Base-by-base conservation (phyloP, 2,888 invertebrate genomes). In the Drosophila pseudotalamancana region DNA sequence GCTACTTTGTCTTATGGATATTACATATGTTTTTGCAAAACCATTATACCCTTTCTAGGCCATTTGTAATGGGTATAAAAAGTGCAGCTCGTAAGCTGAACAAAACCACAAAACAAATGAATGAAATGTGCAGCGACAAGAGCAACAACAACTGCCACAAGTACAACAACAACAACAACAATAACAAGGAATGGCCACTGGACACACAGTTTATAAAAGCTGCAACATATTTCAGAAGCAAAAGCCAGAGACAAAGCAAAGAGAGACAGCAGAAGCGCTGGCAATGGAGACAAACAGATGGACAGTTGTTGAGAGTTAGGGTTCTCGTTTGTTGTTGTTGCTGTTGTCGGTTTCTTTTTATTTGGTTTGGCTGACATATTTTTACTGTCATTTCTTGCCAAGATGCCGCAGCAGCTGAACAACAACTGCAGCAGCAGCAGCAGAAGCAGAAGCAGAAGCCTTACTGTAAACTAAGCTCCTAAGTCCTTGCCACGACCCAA, bases 401-500 rank as follows among this genome's bases (percentile, higher is more conserved):
- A 55, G 61, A 59, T 51, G 67, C 64, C 56, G 68, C 61, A 45
- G 39, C 34, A 60, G 60, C 72, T 64, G 59, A 59, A 32, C 25
- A 45, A 35, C 18, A 64, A 43, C 39, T 27, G 16, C 18, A 29
- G 53, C 49, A 63, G 51, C 12, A 42, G 40, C 42, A 53, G 48
- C 51, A 39, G 12, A n/a, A 27, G 16, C 18, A 29, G 53, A 45
- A 63, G 40, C 42, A 53, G 48, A 46, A 39, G 21, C 46, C 57
- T 48, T 34, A 29, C 42, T 40, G 19, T 19, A 4, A 37, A 70
- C 67, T 75, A 78, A 82, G 80, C 80, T 71, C 67, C 74, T 74
- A 83, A 81, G 81, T 85, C 80, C 80, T 76, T 62, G 83, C 83
- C 65, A 55, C 67, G 76, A 85, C 80, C 86, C 86, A 85, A 79